Percentiles rank a stretch among this genome's conserved stretches.
These are phyloP conservation scores for Caenorhabditis auriculariae DNA, from an alignment of 2,888 invertebrate genomes.

Conservation along the genomic window DNA sequence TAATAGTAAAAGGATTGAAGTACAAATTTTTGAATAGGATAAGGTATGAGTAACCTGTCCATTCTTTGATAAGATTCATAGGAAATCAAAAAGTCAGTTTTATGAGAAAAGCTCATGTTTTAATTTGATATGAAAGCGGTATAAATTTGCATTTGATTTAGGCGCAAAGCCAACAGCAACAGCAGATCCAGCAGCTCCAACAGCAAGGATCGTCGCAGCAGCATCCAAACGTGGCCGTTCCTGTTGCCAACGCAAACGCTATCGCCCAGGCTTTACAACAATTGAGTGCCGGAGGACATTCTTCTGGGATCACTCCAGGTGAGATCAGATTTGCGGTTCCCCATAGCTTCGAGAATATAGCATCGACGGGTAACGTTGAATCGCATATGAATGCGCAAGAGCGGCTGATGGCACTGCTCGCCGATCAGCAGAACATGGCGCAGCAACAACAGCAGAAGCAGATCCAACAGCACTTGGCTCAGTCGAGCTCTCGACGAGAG, in stretches of 20 bases:
- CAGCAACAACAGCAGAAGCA: background rate
- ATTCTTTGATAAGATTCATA: too few relatives aligned
- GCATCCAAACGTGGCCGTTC: background rate
- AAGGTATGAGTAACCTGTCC: too few relatives aligned
- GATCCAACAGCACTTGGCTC: slow-evolving; percentile 1
- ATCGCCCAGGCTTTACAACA: background rate
- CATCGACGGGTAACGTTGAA: slow-evolving; percentile 10
- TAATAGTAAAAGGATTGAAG: too few relatives aligned
- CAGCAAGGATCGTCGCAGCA: slow-evolving; percentile 4
- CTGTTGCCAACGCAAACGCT: slow-evolving; percentile 1
- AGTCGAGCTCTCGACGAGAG: too few relatives aligned
- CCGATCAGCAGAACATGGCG: background rate
- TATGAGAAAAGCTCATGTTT: too few relatives aligned
- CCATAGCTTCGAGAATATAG: background rate
- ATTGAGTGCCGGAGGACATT: background rate
- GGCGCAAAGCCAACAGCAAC: slow-evolving; percentile 15
- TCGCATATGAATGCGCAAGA: slow-evolving; percentile 12
- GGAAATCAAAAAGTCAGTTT: too few relatives aligned
- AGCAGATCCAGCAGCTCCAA: slow-evolving; percentile 22
- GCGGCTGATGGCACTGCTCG: slow-evolving; percentile 4
- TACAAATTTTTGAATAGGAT: too few relatives aligned
- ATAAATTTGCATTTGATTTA: slow-evolving; percentile 15
- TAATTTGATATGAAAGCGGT: too few relatives aligned
- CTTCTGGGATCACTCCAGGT: background rate
- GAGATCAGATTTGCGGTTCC: background rate